Base-by-base conservation (phyloP, 2,113 vertebrate genomes). In the Microcebus ravelobensis region DNA sequence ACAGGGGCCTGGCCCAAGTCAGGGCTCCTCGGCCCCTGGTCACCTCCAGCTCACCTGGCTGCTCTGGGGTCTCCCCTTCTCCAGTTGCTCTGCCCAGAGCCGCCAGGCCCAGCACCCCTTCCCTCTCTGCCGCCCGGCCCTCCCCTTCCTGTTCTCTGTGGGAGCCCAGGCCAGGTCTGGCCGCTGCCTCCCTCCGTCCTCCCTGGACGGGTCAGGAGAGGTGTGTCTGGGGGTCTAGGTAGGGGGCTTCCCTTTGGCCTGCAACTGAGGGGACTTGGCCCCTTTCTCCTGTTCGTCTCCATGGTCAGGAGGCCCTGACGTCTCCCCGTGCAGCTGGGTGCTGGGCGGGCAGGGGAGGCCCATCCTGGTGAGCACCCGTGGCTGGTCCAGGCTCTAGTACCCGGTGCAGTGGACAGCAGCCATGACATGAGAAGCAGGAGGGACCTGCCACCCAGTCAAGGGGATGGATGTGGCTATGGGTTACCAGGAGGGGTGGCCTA, bases 321-420 rank as follows among this genome's bases (percentile, higher is more conserved):
- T 34, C 14, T 61, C 2, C 70, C 31, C 9, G 39, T 0, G 2
- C 12, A 73, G 12, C 55, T 0, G 20, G 63, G 48, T 18, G 1
- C 18, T 42, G 57, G 20, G 61, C 0, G 4, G 59, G 27, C 36
- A 36, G 45, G 39, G 12, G 12, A 1, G 0, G 70, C 10, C 61
- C 29, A 0, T 68, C 27, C 25, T 57, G 45, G 27, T 67, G 39
- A 52, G n/a, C 23, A 27, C 36, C 0, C 1, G 6, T 39, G 20
- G 2, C 5, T 18, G n/a, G 45, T 50, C 15, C 27, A 29, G 84
- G 18, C 8, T 42, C 39, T 5, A 45, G 52, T 12, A 13, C 9
- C 1, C 6, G 61, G 52, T 13, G 82, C 42, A 8, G 6, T 12
- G 39, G 25, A 39, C 1, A 2, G 12, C 18, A 15, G 27, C 8